Conservation (phyloP, 1,140 invertebrate species). For the Andricus grossulariae region DNA sequence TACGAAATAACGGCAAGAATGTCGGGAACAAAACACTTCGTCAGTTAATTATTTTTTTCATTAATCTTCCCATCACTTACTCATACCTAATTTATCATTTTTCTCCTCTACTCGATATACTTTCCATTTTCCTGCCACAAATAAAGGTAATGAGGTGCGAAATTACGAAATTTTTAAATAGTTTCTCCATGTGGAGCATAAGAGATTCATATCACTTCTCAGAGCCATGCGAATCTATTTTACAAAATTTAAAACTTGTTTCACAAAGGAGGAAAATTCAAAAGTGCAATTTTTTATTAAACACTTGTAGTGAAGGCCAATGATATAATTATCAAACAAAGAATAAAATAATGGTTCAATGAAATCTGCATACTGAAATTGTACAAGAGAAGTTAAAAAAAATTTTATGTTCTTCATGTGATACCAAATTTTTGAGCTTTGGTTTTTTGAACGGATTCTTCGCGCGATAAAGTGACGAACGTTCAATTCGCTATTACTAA, state of each 20-base stretch:
- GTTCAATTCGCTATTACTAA: not conserved
- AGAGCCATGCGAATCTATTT: not conserved
- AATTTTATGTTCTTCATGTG: not conserved
- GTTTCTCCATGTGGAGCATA: not conserved
- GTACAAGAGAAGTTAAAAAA: not conserved
- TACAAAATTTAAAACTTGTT: no score
- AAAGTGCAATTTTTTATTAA: not conserved
- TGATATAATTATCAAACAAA: not conserved
- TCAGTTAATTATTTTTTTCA: not conserved
- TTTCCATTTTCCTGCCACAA: not conserved
- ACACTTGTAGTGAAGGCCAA: not conserved
- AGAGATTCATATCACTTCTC: conserved; percentile 10
- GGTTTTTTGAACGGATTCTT: not conserved
- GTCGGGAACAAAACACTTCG: conserved; percentile 32
- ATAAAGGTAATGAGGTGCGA: conserved; percentile 10
- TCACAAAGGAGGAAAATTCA: no score
- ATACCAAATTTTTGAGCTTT: not conserved
- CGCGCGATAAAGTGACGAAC: not conserved
- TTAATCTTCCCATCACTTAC: no score
- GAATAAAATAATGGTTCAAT: no score
- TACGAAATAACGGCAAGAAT: conserved; percentile 35
- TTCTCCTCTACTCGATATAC: not conserved
- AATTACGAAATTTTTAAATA: not conserved
- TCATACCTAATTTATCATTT: not conserved
- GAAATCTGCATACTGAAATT: no score